Conservation (phyloP, 2,797 vertebrate genomes). For the Anomalospiza imberbis region DNA sequence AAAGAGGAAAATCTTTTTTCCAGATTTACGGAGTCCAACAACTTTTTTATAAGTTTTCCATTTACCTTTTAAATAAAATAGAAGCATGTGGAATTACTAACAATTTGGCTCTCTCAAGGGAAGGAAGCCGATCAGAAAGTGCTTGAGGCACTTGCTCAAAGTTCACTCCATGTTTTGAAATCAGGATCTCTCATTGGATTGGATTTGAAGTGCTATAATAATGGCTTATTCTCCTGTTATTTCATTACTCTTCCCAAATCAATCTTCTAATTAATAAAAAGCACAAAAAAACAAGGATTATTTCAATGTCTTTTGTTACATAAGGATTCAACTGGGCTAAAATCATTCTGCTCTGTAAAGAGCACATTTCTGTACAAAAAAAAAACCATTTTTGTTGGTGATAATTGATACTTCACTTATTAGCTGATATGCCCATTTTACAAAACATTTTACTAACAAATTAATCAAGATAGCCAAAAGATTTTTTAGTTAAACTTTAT, state of each 20-base stretch:
- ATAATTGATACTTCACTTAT: neutral
- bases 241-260: neutral
- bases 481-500: neutral
- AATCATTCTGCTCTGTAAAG: neutral
- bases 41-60: neutral
- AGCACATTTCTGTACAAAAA: neutral
- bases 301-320: neutral
- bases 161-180: neutral
- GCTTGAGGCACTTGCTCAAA: neutral
- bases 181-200: neutral
- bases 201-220: neutral
- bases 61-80: constrained; percentile 23
- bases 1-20: neutral
- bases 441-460: neutral
- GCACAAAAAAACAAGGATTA: neutral
- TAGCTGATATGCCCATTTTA: neutral
- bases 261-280: neutral
- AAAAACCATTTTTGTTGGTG: neutral
- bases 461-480: neutral
- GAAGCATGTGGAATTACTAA: neutral
- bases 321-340: neutral
- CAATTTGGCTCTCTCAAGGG: neutral
- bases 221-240: neutral
- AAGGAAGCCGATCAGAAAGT: neutral
- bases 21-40: neutral